phyloP scores from a whole-genome alignment of 2,888 invertebrate species.

The Ametastegia equiseti region DNA sequence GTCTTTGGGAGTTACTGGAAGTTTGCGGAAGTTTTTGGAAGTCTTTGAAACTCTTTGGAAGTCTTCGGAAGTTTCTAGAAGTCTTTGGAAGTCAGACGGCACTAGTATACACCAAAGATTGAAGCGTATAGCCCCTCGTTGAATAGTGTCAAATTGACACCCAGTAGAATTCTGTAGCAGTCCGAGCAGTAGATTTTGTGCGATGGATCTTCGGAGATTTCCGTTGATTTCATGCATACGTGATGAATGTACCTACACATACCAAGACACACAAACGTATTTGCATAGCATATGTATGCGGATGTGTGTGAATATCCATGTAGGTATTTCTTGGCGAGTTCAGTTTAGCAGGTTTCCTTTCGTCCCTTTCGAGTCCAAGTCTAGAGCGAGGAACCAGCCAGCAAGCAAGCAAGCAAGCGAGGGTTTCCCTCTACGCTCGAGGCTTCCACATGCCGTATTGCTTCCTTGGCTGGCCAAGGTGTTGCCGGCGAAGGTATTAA shows the following conservation, averaged over 20 bases:
- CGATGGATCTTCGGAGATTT: too few species aligned
- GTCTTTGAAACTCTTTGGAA: too few species aligned
- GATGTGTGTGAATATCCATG: not conserved
- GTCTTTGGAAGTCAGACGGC: too few species aligned
- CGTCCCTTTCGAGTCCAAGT: not conserved
- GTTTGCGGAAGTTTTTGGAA: too few species aligned
- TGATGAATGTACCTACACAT: not conserved
- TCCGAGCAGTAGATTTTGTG: too few species aligned
- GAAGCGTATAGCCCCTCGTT: too few species aligned
- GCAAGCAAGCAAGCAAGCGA: not conserved
- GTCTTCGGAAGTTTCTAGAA: too few species aligned
- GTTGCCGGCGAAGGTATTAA: slow-evolving; percentile 72
- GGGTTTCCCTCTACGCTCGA: slow-evolving; percentile 33
- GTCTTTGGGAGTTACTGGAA: too few species aligned
- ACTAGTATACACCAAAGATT: too few species aligned
- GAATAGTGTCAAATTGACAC: too few species aligned
- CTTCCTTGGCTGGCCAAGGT: slow-evolving; percentile 11
- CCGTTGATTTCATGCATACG: not conserved
- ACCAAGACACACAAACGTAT: not conserved
- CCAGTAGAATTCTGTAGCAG: too few species aligned
- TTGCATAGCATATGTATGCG: not conserved
- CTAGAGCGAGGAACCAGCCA: not conserved
- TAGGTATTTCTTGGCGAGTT: not conserved
- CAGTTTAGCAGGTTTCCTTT: slow-evolving; percentile 19
- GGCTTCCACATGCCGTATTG: slow-evolving; percentile 41